phyloP scores from a whole-genome alignment of 2,797 vertebrate genomes.

The Syngnathus rostellatus region DNA sequence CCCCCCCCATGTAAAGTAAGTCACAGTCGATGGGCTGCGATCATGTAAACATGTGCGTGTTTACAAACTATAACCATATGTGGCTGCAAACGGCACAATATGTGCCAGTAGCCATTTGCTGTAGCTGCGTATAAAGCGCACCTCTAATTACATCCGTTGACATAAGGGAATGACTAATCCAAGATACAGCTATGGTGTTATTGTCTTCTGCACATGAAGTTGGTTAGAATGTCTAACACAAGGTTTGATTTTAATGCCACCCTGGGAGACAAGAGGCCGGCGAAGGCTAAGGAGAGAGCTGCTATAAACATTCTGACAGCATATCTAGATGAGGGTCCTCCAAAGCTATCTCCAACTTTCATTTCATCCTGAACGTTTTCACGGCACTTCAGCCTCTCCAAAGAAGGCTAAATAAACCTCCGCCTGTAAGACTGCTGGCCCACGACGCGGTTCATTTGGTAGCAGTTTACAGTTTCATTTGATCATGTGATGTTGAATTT shows the following conservation, averaged over 20 bases:
- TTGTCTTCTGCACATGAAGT: constrained; percentile 54
- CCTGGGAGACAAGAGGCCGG: constrained; percentile 40
- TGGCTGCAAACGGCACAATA: constrained; percentile 42
- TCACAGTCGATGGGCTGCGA: constrained; percentile 43
- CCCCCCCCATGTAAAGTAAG: constrained; percentile 26
- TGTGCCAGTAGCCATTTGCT: constrained; percentile 49
- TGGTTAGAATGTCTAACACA: constrained; percentile 37
- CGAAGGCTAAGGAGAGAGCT: constrained; percentile 33
- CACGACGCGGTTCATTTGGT: constrained; percentile 46
- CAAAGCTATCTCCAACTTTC: constrained; percentile 23
- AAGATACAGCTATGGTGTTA: constrained; percentile 38
- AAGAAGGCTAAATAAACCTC: constrained; percentile 44
- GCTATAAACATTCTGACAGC: constrained; percentile 51
- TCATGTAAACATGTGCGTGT: constrained; percentile 47
- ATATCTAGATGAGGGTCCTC: constrained; percentile 28
- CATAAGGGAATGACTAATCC: constrained; percentile 57
- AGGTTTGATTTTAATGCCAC: constrained; percentile 52
- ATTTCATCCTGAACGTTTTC: constrained; percentile 17
- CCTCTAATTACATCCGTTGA: constrained; percentile 56
- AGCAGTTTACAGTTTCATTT: constrained; percentile 51
- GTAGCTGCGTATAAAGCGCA: constrained; percentile 46
- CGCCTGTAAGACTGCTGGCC: constrained; percentile 14
- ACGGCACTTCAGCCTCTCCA: constrained; percentile 28
- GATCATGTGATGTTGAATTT: constrained; percentile 37
- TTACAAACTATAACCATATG: constrained; percentile 47